Evolutionary conservation across 2,797 vertebrate species (phyloP), one percentile per base, ranked within the genome.

Genomic region (Anguilla marmorata): DNA sequence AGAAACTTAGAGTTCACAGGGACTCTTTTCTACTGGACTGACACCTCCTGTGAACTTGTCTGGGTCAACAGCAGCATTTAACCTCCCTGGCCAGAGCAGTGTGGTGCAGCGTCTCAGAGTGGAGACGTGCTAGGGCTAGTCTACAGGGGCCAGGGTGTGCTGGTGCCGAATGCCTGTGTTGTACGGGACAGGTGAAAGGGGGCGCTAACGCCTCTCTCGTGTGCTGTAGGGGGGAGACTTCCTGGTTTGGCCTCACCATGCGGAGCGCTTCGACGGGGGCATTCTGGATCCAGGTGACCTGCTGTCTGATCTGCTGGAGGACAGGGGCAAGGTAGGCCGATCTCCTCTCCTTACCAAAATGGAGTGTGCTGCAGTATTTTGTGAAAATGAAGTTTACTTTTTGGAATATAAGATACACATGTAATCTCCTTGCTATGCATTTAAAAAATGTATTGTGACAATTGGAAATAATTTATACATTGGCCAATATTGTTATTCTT

Each of bases 261-360:
- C 99, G 90, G 98, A 99, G 89, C 98, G 99, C 90, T 98, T 96
- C 90, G 98, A 99, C 84, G 98, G 98, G 98, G 98, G 58, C 19
- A 99, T 99, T 91, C 93, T 99, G 93, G 98, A 99, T 94, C 98
- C 97, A 6, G 98, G 99, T 93, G 98, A 99, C 87, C 92, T 97
- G 60, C 95, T 99, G 90, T 96, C 97, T 87, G 98, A 99, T 96
- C 96, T 99, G 89, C 98, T 98, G n/a, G 98, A 99, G 94, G 98
- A 99, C 95, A 98, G 97, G 92, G 98, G 99, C 94, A 99, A 98
- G 97, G 98, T 99, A 97, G 92, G 48, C 82, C 33, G 11, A 86
- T 63, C 30, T 14, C 5, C 30, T 84, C 3, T 52, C 11, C 24
- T 27, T n/a, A 27, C 58, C 19, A 3, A 24, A 60, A 19, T 30